phyloP scores from a whole-genome alignment of 2,113 vertebrate species.

The Gallinago media region DNA sequence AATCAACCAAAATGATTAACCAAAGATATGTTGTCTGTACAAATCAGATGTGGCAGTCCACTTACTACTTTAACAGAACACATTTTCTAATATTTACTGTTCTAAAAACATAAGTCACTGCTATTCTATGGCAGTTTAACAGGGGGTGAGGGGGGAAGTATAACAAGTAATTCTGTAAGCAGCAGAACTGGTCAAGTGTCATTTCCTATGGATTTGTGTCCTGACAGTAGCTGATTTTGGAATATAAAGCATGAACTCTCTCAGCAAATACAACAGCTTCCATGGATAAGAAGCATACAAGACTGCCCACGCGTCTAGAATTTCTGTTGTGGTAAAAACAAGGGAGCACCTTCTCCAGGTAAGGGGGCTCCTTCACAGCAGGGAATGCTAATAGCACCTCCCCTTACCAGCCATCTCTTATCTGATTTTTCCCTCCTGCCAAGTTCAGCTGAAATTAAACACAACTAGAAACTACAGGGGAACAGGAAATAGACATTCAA shows the following conservation, averaged over 20 bases:
- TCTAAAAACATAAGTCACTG: not conserved
- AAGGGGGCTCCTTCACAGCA: not conserved
- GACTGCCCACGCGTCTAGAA: not conserved
- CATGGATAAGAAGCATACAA: not conserved
- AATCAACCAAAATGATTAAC: not conserved
- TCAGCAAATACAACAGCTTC: not conserved
- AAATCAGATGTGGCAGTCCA: not conserved
- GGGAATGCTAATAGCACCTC: fast-evolving
- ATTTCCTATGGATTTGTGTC: not conserved
- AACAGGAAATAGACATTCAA: not conserved
- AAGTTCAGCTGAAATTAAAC: not conserved
- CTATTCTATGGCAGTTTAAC: not conserved
- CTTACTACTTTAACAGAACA: not conserved
- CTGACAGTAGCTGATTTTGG: not conserved
- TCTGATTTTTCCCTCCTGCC: not conserved
- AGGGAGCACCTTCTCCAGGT: not conserved
- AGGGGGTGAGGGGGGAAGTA: fast-evolving
- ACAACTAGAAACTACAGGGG: not conserved
- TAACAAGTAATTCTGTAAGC: not conserved
- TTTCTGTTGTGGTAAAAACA: not conserved
- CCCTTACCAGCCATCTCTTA: not conserved
- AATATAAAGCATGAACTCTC: not conserved
- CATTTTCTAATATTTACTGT: not conserved
- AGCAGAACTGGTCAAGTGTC: not conserved
- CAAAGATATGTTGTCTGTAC: not conserved